phyloP scores from a whole-genome alignment of 2,888 invertebrate genomes.

The Macaria liturata region DNA sequence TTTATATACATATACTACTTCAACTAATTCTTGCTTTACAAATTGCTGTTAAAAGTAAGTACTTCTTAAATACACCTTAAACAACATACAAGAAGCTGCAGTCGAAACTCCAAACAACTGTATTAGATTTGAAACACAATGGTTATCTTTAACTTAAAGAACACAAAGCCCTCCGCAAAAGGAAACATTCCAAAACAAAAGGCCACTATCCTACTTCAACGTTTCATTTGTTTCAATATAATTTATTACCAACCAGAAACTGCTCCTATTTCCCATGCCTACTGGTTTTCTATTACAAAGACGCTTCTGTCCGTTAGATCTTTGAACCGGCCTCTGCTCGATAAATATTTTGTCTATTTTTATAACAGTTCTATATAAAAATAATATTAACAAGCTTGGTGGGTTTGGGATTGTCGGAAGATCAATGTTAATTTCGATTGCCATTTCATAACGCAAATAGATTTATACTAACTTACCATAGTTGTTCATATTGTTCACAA shows the following conservation, averaged over 20 bases:
- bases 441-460: too few species aligned
- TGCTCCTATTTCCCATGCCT: constrained; percentile 14
- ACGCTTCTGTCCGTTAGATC: constrained; percentile 27
- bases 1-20: too few species aligned
- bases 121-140: too few species aligned
- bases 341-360: constrained; percentile 19
- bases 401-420: constrained; percentile 4
- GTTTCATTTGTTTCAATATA: constrained; percentile 19
- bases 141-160: too few species aligned
- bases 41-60: too few species aligned
- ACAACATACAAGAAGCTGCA: too few species aligned
- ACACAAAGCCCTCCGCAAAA: constrained; percentile 1
- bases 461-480: too few species aligned
- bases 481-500: too few species aligned
- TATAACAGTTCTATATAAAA: constrained; percentile 15
- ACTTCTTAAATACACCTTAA: too few species aligned
- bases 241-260: constrained; percentile 23
- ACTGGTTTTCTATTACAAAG: constrained; percentile 27
- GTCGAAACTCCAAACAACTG: too few species aligned
- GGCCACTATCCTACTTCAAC: constrained; percentile 3
- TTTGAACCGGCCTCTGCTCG: constrained; percentile 23
- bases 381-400: constrained; percentile 5
- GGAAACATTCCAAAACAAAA: constrained; percentile 17
- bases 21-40: too few species aligned
- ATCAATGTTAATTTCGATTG: constrained; percentile 8